These are phyloP conservation scores for Minunthozetes semirufus DNA, from an alignment of 2,888 invertebrate genomes.

Conservation along the genomic window DNA sequence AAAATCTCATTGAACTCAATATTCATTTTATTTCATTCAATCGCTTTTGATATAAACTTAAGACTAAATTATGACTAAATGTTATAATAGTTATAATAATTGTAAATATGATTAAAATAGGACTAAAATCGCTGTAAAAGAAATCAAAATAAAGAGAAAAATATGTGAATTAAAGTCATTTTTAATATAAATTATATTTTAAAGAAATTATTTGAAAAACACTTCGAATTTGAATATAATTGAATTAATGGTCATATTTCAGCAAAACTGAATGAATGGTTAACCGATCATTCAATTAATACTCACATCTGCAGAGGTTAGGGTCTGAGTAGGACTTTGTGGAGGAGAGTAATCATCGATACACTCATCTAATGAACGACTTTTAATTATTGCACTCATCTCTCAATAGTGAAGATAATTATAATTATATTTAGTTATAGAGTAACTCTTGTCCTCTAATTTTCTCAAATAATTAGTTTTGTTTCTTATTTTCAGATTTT, in stretches of 20 bases:
- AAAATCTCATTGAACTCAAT: conserved; percentile 20
- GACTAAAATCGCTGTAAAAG: conserved; percentile 9
- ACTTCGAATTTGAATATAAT: background rate
- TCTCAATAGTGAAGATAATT: no score
- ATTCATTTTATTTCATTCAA: conserved; percentile 18
- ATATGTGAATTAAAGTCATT: no score
- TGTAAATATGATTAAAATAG: background rate
- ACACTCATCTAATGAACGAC: background rate
- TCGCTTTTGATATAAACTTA: conserved; percentile 22
- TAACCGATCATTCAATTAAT: conserved; percentile 2
- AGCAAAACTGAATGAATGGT: background rate
- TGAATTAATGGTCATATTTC: background rate
- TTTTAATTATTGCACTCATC: background rate
- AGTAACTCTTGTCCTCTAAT: background rate
- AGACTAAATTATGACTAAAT: background rate
- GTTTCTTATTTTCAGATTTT: background rate
- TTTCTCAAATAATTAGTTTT: background rate
- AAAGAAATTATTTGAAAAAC: background rate
- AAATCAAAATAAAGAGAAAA: conserved; percentile 13
- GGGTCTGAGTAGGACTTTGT: conserved; percentile 34
- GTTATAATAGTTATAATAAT: background rate
- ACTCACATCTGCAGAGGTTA: conserved; percentile 41
- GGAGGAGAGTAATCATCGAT: conserved; percentile 16
- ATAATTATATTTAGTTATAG: background rate
- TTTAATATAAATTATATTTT: background rate